These are phyloP conservation scores for Monochamus alternatus DNA, from an alignment of 2,888 invertebrate species.

Conservation along the genomic window DNA sequence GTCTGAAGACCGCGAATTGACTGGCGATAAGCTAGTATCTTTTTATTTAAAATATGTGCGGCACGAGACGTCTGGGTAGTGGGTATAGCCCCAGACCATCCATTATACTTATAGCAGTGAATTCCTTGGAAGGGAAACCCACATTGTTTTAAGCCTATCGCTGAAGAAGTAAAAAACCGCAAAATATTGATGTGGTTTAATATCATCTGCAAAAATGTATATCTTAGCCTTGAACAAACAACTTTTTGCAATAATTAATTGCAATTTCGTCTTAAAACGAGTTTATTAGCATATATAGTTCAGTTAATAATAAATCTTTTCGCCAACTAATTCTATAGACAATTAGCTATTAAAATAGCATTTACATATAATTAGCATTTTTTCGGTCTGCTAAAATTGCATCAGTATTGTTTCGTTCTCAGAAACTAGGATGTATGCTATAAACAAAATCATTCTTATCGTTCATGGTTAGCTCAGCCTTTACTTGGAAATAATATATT, in stretches of 20 bases:
- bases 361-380: neutral
- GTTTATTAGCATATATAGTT: neutral
- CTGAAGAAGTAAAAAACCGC: constrained; percentile 32
- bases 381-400: neutral
- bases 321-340: neutral
- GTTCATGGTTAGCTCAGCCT: neutral
- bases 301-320: neutral
- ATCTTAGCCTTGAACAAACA: constrained; percentile 15
- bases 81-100: constrained; percentile 7
- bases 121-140: constrained; percentile 20
- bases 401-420: constrained; percentile 12
- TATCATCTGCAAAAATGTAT: constrained; percentile 2
- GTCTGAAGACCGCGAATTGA: neutral
- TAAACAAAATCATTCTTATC: neutral
- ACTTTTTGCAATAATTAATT: constrained; percentile 15
- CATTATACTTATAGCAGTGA: neutral
- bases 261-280: constrained; percentile 16
- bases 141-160: constrained; percentile 9
- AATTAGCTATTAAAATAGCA: neutral
- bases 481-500: neutral
- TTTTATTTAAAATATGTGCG: constrained; percentile 13
- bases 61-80: neutral
- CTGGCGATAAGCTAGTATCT: neutral
- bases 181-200: constrained; percentile 25
- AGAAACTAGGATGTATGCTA: constrained; percentile 2